Base-by-base conservation (phyloP, 1,140 invertebrate species). In the Brachionus plicatilis region DNA sequence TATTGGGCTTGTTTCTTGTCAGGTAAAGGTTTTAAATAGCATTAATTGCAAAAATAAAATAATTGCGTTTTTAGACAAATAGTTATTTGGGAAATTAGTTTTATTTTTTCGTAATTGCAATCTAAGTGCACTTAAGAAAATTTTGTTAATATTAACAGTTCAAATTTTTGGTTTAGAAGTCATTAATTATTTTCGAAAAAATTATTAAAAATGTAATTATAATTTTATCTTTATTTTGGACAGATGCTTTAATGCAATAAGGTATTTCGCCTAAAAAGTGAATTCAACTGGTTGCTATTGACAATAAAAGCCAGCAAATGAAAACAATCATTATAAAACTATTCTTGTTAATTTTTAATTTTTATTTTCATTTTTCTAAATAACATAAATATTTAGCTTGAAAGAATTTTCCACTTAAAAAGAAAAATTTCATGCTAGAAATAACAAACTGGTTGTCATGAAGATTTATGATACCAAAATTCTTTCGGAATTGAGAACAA, bases 271-370 rank as follows among this genome's bases (percentile, higher is more conserved):
- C 9, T 20, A 37, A 33, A 68, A 68, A n/a, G n/a, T 29, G 14
- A 70, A n/a, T 5, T 20, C 17, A 72, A 17, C 33, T 43, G 68
- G 68, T 72, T 72, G 68, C 68, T 41, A 72, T 72, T 72, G 68
- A 72, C 68, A 43, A 72, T 72, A 6, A 68, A 68, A 68, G 27
- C 66, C 29, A 41, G n/a, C 37, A 72, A 43, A 41, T 37, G 17
- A 72, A 72, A 72, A 72, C 29, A 72, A 72, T 72, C 33, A 72
- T 72, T 72, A 72, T 43, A 72, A 72, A 72, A 72, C 68, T 72
- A 72, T 72, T 72, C 68, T 41, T 72, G 29, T 72, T 72, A 72
- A 72, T 72, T 43, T 72, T 72, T 72, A 20, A 33, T 33, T 68
- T 33, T 17, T 68, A 68, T 68, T 68, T 72, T 72, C 37, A 43